phyloP scores from a whole-genome alignment of 2,113 vertebrate genomes.

The Phoenicopterus ruber region DNA sequence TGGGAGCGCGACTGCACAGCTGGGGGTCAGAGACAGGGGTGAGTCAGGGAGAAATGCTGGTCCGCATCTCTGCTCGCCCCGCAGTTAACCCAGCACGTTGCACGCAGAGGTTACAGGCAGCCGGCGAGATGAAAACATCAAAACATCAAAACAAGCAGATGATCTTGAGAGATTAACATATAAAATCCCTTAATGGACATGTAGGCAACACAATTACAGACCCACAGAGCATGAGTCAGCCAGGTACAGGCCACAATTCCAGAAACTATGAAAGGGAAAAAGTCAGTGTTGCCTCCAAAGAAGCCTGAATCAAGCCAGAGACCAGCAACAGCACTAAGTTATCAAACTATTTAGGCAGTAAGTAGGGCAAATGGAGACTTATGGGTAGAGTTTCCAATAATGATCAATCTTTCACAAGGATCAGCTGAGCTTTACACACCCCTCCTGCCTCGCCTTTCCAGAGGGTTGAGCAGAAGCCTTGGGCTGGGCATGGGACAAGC shows the following conservation, averaged over 20 bases:
- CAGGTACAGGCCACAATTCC: neutral
- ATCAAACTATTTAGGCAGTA: neutral
- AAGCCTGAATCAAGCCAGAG: neutral
- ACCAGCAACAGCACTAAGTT: neutral
- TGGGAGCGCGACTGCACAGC: neutral
- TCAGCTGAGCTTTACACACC: neutral
- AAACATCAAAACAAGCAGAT: neutral
- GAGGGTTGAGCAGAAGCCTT: neutral
- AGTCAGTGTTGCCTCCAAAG: neutral
- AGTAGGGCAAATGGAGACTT: neutral
- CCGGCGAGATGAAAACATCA: neutral
- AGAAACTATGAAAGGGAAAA: neutral
- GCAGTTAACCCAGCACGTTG: neutral
- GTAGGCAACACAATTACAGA: neutral
- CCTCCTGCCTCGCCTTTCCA: neutral
- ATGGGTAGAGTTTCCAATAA: neutral
- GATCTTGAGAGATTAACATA: neutral
- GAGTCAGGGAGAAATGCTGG: neutral
- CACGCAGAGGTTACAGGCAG: neutral
- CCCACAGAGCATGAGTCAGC: neutral
- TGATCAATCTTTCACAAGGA: neutral
- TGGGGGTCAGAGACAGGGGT: neutral
- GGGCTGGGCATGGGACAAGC: neutral
- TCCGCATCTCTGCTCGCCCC: neutral
- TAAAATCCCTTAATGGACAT: neutral